These are phyloP conservation scores for Isurus oxyrinchus DNA, from an alignment of 2,113 vertebrate genomes.

Conservation along the genomic window DNA sequence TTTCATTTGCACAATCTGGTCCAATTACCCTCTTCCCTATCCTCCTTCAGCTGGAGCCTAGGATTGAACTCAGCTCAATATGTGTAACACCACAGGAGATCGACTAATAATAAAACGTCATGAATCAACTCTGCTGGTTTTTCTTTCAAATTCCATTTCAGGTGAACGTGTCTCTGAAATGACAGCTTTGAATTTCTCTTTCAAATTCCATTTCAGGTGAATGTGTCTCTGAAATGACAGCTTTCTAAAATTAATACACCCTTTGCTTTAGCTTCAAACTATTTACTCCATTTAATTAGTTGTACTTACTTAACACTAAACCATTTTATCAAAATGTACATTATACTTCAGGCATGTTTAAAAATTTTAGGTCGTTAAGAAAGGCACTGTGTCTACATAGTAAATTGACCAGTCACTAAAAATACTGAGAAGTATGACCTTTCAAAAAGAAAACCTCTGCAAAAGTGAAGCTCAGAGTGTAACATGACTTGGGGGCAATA, in stretches of 20 bases:
- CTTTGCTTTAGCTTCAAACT: constrained; percentile 13
- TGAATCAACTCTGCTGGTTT: neutral
- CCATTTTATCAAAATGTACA: neutral
- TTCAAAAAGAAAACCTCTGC: neutral
- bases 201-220: constrained; percentile 1
- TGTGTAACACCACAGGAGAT: neutral
- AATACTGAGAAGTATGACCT: neutral
- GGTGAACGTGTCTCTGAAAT: neutral
- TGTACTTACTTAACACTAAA: neutral
- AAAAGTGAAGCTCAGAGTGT: neutral
- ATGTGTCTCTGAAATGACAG: neutral
- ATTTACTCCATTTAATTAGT: constrained; percentile 18
- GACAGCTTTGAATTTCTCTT: neutral
- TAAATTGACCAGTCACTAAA: neutral
- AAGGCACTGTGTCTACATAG: constrained; percentile 17
- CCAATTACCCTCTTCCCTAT: neutral
- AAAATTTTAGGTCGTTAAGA: neutral
- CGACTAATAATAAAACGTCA: neutral
- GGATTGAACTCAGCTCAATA: neutral
- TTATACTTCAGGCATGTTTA: neutral
- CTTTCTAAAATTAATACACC: neutral
- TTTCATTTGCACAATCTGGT: neutral
- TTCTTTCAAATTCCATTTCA: neutral
- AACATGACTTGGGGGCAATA: neutral
- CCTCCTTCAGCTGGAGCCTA: neutral